Conservation (phyloP, 2,797 vertebrate species). For the Pangasius macronema region DNA sequence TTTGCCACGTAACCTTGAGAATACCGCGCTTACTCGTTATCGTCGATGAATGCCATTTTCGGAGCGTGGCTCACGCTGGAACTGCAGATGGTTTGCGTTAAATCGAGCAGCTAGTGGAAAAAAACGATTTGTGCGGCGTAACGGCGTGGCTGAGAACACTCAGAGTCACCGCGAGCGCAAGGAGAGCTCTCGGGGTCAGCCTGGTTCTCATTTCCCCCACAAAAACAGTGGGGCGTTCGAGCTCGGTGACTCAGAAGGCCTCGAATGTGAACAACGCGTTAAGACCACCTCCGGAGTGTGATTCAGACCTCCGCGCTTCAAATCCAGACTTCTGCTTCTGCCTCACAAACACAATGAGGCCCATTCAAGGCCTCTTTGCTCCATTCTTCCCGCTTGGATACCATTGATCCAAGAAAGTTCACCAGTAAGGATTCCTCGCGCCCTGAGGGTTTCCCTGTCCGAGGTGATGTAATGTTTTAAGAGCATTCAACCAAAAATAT, state of each 20-base stretch:
- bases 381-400: slow-evolving; percentile 55
- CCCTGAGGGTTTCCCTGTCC: slow-evolving; percentile 58
- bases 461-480: slow-evolving; percentile 67
- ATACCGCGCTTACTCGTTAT: slow-evolving; percentile 15
- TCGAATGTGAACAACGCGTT: slow-evolving; percentile 50
- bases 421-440: slow-evolving; percentile 50
- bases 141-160: slow-evolving; percentile 27
- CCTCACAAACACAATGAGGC: slow-evolving; percentile 60
- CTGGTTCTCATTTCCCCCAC: slow-evolving; percentile 35
- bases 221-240: slow-evolving; percentile 50
- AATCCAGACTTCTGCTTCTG: slow-evolving; percentile 59
- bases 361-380: slow-evolving; percentile 57
- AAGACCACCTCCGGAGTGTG: slow-evolving; percentile 59
- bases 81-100: slow-evolving; percentile 42
- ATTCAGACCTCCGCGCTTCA: slow-evolving; percentile 52
- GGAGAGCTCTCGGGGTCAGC: slow-evolving; percentile 15
- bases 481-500: slow-evolving; percentile 35
- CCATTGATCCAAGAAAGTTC: slow-evolving; percentile 66
- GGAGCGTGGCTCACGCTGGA: slow-evolving; percentile 8
- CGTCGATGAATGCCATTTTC: slow-evolving; percentile 18
- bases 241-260: slow-evolving; percentile 53
- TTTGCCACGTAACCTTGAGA: slow-evolving; percentile 21
- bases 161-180: slow-evolving; percentile 24
- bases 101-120: slow-evolving; percentile 40
- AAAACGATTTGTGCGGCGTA: slow-evolving; percentile 45